Base-by-base conservation (phyloP, 1,140 invertebrate species). In the Bombyx mandarina region DNA sequence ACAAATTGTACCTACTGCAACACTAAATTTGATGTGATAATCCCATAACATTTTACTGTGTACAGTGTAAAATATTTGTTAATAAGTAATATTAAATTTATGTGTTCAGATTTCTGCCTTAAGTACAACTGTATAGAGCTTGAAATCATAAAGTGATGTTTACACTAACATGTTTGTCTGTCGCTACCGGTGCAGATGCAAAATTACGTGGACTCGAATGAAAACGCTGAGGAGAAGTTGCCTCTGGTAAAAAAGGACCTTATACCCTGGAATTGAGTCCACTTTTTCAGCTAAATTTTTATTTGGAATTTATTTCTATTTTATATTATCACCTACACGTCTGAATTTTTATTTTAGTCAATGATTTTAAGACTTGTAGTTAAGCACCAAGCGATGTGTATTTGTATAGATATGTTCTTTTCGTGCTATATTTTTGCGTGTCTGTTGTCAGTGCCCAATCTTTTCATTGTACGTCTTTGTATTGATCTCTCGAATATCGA, bases 151-250 rank as follows among this genome's bases (percentile, higher is more conserved):
- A 47, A 58, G 47, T 58, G 57, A 57, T 54, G 52, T 53, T 61
- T 49, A 72, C 18, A 78, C 71, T 86, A 82, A 86, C 73, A 63
- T 72, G 66, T 87, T 86, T 86, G 77, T 85, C 82, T 85, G 74
- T 81, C 82, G 78, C 79, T 79, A 76, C 77, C 66, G 42, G 71
- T 72, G 79, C 88, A 94, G 93, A 92, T 93, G 91, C 92, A 93
- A 90, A 90, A 92, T 89, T 91, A 94, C 91, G 93, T 93, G 92
- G 94, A 95, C 90, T 95, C 94, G 92, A 94, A 93, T 91, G 93
- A 94, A 90, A 92, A 93, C 83, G 91, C 92, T 80, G 94, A 95
- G 91, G 93, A 95, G 90, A 95, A 94, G 89, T 92, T 94, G 85
- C 94, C 94, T 92, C 91, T 95, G 94, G 94, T 96, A 95, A 92